Percentiles rank a stretch among this genome's conserved stretches.
Evolutionary conservation across 2,113 vertebrate genomes (phyloP).

Genomic region (Nettapus auritus): DNA sequence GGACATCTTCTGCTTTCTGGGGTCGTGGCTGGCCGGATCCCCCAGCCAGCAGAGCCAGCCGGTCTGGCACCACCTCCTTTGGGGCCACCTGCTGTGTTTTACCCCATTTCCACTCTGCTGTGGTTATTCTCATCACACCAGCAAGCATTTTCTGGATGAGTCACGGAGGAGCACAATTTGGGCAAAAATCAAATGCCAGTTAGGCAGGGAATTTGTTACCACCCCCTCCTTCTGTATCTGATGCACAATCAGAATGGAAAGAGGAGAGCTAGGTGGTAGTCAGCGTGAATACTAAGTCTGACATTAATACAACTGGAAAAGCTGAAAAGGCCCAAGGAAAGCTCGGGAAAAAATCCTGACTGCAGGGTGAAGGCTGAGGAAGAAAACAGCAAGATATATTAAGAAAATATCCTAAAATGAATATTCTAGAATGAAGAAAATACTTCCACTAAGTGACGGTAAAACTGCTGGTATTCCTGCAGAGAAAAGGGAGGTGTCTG

Average conservation of each 20-base stretch:
- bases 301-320: neutral
- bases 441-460: neutral
- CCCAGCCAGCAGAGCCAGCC: neutral
- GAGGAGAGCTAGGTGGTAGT: neutral
- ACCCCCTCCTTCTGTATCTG: neutral
- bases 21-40: neutral
- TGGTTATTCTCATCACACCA: too few species aligned
- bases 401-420: neutral
- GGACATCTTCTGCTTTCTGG: neutral
- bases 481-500: neutral
- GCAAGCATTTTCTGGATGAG: neutral
- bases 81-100: neutral
- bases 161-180: neutral
- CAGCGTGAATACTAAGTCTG: neutral
- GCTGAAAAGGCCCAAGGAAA: neutral
- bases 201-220: neutral
- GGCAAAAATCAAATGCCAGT: neutral
- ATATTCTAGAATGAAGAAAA: neutral
- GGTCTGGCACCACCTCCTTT: neutral
- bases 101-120: neutral
- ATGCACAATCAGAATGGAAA: accelerated
- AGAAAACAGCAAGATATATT: too few species aligned
- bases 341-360: neutral
- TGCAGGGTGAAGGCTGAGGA: neutral
- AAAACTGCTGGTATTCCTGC: neutral